phyloP scores from a whole-genome alignment of 2,113 vertebrate genomes.

The Rhadina sibilatrix region DNA sequence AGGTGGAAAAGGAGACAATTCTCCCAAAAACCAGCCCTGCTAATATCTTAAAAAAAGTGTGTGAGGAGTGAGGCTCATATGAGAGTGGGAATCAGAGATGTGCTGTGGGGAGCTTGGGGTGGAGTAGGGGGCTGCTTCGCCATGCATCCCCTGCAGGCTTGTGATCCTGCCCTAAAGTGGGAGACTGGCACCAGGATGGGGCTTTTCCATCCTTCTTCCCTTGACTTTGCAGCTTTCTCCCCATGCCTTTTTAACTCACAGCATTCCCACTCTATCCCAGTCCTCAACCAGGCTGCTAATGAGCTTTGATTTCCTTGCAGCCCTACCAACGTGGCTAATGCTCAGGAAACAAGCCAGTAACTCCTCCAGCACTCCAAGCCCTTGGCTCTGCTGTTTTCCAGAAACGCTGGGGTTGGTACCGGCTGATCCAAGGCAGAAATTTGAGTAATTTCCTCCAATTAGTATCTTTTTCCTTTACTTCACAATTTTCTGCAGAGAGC shows the following conservation, averaged over 20 bases:
- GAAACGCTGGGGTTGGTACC: not conserved
- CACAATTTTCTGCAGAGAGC: not conserved
- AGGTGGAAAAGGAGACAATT: not conserved
- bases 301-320: not conserved
- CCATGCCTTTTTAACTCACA: not conserved
- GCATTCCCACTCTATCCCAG: not conserved
- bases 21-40: not conserved
- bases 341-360: constrained; percentile 21
- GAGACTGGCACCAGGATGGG: fast-evolving
- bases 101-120: not conserved
- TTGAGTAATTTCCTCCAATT: constrained; percentile 29
- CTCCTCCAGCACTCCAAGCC: not conserved
- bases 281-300: not conserved
- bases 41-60: not conserved
- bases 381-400: not conserved
- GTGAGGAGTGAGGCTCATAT: not conserved
- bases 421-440: not conserved
- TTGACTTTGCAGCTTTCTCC: not conserved
- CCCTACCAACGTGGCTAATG: not conserved
- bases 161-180: not conserved
- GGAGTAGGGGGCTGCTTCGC: not conserved
- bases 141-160: fast-evolving
- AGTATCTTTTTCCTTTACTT: constrained; percentile 29
- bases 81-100: not conserved
- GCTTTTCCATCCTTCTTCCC: not conserved